Evolutionary conservation across 2,797 vertebrate genomes (phyloP).

Genomic region (Sebastes trivittatus): DNA sequence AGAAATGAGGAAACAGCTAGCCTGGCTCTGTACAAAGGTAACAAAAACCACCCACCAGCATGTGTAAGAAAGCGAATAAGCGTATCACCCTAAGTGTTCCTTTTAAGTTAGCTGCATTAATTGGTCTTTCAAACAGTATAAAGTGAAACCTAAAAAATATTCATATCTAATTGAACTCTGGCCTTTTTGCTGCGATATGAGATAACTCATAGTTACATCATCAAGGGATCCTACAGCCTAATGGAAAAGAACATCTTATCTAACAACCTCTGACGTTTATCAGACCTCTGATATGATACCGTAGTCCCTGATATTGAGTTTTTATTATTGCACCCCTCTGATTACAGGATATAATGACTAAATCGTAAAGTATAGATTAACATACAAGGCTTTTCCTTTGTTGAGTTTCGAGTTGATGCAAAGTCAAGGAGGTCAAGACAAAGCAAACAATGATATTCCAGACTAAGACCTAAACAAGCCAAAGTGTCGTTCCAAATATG

Average conservation of each 20-base stretch:
- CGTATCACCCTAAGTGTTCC: background rate
- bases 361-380: background rate
- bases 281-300: constrained; percentile 7
- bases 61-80: background rate
- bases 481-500: background rate
- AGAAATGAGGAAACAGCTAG: background rate
- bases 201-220: constrained; percentile 10
- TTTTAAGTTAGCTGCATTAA: background rate
- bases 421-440: background rate
- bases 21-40: background rate
- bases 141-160: background rate
- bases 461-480: background rate
- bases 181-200: background rate
- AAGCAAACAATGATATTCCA: background rate
- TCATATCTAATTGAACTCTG: constrained; percentile 2
- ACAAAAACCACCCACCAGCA: background rate
- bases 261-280: background rate
- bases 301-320: background rate
- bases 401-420: background rate
- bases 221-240: background rate
- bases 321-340: background rate
- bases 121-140: background rate
- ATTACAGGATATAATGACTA: background rate
- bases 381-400: background rate
- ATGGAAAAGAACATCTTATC: constrained; percentile 36